Base-by-base conservation (phyloP, 2,113 vertebrate species). In the Grallaria varia region DNA sequence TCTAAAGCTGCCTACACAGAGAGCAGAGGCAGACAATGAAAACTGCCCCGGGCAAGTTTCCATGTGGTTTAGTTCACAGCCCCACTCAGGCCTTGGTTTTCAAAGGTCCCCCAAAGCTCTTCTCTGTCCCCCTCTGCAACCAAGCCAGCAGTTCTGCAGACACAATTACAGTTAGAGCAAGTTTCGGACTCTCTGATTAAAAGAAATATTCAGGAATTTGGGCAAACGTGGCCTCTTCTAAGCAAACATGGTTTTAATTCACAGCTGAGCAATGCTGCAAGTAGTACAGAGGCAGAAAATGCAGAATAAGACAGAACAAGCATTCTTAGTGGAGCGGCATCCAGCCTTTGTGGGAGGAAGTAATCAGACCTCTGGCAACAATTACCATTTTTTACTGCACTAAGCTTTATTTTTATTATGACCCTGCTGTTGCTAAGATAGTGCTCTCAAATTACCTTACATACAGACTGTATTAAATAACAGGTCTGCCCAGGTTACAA, bases 381-480 rank as follows among this genome's bases (percentile, higher is more conserved):
- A 87, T 89, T 87, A 87, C 31, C 12, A 12, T 66, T 42, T 82
- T 91, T 91, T 81, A 84, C 69, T 52, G 69, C 42, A 74, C 22
- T 56, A 67, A 84, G 66, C 44, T 96, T 88, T 86, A 71, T 92
- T 95, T 93, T 92, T 93, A 72, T 91, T 81, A 75, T 78, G 53
- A 78, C 80, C 64, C 69, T 31, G 44, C 60, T 92, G 84, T 87
- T 95, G 91, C 77, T 92, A 95, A 78, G 84, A 63, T 3, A 44
- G 77, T 14, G 28, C 56, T 84, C 81, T 95, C 77, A n/a, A 64
- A 64, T 91, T 83, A 76, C 87, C 63, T 68, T 81, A n/a, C 40
- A 58, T 19, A 22, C 39, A 53, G 27, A 44, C n/a, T 40, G 27
- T 17, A 75, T 56, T 63, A 66, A 86, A 82, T 24, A 79, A 49